A percentile compares a stretch with the other conserved stretches of the same genome.
These are phyloP conservation scores for Scaptomyza tumidula DNA, from an alignment of 2,888 invertebrate species.

Conservation along the genomic window DNA sequence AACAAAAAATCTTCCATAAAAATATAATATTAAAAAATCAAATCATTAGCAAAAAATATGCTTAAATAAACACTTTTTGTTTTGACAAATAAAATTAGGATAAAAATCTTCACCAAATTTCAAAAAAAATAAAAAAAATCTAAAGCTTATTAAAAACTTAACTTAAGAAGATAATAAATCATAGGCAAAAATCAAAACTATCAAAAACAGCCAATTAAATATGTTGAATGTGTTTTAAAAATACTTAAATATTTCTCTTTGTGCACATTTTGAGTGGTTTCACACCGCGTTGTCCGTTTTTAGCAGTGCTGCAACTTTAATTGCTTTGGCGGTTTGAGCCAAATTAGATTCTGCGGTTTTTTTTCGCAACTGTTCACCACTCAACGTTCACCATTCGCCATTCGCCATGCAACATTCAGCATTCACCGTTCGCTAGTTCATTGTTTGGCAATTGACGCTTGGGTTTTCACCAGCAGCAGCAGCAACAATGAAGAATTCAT, in stretches of 20 bases:
- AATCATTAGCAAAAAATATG: too few relatives aligned
- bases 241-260: background rate
- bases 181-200: too few relatives aligned
- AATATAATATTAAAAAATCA: too few relatives aligned
- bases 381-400: background rate
- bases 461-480: background rate
- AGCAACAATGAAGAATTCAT: constrained; percentile 1
- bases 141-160: too few relatives aligned
- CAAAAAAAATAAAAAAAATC: too few relatives aligned
- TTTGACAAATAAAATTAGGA: too few relatives aligned
- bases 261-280: constrained; percentile 23
- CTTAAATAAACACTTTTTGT: too few relatives aligned
- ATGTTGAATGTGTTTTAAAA: background rate
- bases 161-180: too few relatives aligned
- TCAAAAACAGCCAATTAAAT: background rate
- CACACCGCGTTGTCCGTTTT: constrained; percentile 45
- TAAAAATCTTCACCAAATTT: too few relatives aligned
- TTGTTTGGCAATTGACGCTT: constrained; percentile 17
- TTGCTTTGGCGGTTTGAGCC: constrained; percentile 80
- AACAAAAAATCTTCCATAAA: too few relatives aligned
- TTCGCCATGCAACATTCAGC: background rate
- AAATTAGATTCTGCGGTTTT: constrained; percentile 77
- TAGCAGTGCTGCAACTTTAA: constrained; percentile 74
- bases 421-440: constrained; percentile 3
- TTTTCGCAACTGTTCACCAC: constrained; percentile 53